Percentiles rank a stretch among this genome's conserved stretches.
phyloP scores from a whole-genome alignment of 2,888 invertebrate species.

The Chloroclystis v-ata region DNA sequence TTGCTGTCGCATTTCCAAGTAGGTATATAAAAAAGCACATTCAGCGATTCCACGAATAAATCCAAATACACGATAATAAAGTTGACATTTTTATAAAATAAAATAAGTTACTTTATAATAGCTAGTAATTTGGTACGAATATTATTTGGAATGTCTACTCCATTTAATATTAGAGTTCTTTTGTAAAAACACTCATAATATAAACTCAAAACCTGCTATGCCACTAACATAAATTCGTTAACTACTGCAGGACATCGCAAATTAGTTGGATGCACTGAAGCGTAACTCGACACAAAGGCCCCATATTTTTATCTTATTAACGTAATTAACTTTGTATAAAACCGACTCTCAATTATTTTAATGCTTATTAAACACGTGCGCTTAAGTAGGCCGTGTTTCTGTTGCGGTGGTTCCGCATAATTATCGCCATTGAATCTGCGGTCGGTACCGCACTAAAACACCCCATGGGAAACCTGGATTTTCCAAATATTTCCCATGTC shows the following conservation, averaged over 20 bases:
- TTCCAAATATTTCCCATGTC: conserved; percentile 17
- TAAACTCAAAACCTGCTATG: no score
- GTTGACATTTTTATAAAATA: no score
- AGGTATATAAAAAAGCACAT: no score
- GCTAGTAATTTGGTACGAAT: no score
- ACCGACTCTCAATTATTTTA: conserved; percentile 67
- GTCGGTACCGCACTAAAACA: conserved; percentile 36
- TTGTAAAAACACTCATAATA: no score
- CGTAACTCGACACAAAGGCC: conserved; percentile 56
- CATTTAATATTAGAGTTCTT: no score
- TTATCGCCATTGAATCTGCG: conserved; percentile 76
- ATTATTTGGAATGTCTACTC: no score
- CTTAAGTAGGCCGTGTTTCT: conserved; percentile 54
- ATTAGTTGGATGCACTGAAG: conserved; percentile 63
- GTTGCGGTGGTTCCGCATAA: conserved; percentile 54
- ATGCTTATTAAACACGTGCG: conserved; percentile 74
- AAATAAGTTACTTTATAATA: no score
- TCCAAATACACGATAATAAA: no score
- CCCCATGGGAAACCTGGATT: conserved; percentile 28
- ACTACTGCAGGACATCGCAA: conserved; percentile 65
- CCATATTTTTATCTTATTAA: conserved; percentile 64
- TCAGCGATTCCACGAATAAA: no score
- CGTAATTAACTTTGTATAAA: conserved; percentile 73
- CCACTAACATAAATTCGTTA: conserved; percentile 13
- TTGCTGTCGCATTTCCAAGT: no score